Evolutionary conservation across 2,797 vertebrate genomes (phyloP), one percentile per base, ranked within the genome.

Genomic region (Coranthus polyacanthus): DNA sequence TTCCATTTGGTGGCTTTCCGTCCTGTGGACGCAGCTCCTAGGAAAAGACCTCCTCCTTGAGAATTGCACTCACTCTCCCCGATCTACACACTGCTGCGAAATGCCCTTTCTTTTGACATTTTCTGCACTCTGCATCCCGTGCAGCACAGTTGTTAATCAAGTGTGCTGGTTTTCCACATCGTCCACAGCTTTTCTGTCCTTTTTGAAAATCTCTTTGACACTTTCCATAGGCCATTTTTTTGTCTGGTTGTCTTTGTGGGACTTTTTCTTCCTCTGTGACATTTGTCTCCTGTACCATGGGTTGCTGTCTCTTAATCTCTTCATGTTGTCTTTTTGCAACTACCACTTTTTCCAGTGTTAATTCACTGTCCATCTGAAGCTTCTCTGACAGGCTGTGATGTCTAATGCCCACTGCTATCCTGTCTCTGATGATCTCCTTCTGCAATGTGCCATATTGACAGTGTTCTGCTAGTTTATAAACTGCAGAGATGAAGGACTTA

Each of bases 111-210:
- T 56, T 58, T 1, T 5, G 13, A 18, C 62, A 45, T 55, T 52
- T 74, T 36, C 55, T 39, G 45, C 47, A 67, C 13, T 66, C 53
- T 36, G 55, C 47, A 0, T 67, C 54, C n/a, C 15, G 32, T 21
- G 44, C 22, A 12, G 34, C 45, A 20, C 55, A 68, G 12, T 50
- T 26, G 18, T 55, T 60, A n/a, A 58, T 20, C 15, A 26, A 24
- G 12, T 51, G 39, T 18, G 7, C 6, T 18, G 1, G 2, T 49
- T 63, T 78, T 0, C 42, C 46, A 44, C 63, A 63, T 12, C 37
- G 5, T 21, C 46, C 32, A 44, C 41, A 72, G n/a, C 7, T 17
- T 18, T 65, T 76, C 3, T 26, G n/a, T 22, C 43, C 38, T 42
- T 24, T 63, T 8, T 63, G 39, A 5, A 16, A 13, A 0, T 55